phyloP scores from a whole-genome alignment of 2,797 vertebrate genomes.

The Cyprinella venusta region DNA sequence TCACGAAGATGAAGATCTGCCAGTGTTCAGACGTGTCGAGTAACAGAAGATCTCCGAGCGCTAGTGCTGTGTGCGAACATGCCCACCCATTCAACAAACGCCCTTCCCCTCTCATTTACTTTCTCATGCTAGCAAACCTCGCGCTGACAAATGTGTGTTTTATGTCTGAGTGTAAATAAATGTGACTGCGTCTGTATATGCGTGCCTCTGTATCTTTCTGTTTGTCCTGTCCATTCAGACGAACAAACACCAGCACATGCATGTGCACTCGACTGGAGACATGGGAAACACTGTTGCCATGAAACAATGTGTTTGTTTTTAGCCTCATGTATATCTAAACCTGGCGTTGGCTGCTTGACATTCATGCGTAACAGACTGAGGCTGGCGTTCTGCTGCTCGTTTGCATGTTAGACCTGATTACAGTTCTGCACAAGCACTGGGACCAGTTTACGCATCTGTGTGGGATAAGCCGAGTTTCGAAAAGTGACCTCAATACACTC shows the following conservation, averaged over 20 bases:
- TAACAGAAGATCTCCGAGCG: not conserved
- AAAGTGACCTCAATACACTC: too few species aligned
- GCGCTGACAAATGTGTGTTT: conserved; percentile 43
- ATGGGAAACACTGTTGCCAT: conserved; percentile 14
- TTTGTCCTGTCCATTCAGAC: conserved; percentile 54
- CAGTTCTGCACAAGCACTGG: not conserved
- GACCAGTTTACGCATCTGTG: not conserved
- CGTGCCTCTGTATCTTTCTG: conserved; percentile 32
- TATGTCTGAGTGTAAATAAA: conserved; percentile 39
- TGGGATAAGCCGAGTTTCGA: too few species aligned
- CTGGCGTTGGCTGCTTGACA: conserved; percentile 61
- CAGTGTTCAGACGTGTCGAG: conserved; percentile 5
- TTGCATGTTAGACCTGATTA: not conserved
- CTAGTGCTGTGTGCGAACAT: conserved; percentile 40
- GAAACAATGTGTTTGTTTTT: conserved; percentile 3
- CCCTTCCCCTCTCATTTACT: conserved; percentile 34
- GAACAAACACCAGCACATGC: conserved; percentile 18
- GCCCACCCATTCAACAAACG: conserved; percentile 43
- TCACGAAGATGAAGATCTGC: not conserved
- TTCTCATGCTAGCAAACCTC: conserved; percentile 16
- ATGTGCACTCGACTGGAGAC: conserved; percentile 24
- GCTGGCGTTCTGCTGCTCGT: not conserved
- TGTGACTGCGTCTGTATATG: conserved; percentile 45
- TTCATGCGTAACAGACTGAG: conserved; percentile 67
- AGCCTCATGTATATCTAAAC: conserved; percentile 26